These are phyloP conservation scores for Tenrec ecaudatus DNA, from an alignment of 2,113 vertebrate genomes.

Conservation along the genomic window DNA sequence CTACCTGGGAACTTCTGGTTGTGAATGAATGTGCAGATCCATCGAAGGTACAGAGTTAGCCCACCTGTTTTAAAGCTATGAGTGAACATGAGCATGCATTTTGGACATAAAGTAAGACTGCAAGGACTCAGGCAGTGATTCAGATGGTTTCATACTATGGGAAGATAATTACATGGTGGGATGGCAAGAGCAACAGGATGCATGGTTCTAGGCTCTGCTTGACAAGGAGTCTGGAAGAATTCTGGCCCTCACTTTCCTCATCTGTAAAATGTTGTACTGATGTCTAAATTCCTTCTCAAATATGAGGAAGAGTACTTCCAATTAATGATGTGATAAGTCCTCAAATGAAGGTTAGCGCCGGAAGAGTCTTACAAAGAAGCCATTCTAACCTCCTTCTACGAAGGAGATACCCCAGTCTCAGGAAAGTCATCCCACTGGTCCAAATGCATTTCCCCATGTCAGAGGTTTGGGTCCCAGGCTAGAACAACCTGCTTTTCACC, in stretches of 20 bases:
- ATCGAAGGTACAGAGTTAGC: conserved; percentile 54
- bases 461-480: not conserved
- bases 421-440: not conserved
- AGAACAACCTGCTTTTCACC: not conserved
- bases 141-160: conserved; percentile 56
- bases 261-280: not conserved
- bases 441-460: not conserved
- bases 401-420: not conserved
- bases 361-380: not conserved
- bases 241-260: not conserved
- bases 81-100: not conserved
- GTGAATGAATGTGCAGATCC: conserved; percentile 42
- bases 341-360: not conserved
- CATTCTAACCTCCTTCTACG: conserved; percentile 4
- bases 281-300: not conserved
- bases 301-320: too few relatives aligned
- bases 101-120: conserved; percentile 39
- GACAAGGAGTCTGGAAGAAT: not conserved
- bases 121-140: conserved; percentile 12
- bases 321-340: not conserved
- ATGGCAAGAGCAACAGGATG: not conserved
- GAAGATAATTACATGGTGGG: conserved; percentile 27
- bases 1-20: conserved; percentile 33
- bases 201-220: not conserved
- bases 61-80: conserved; percentile 40